phyloP scores from a whole-genome alignment of 1,140 invertebrate genomes.

The Aethina tumida region DNA sequence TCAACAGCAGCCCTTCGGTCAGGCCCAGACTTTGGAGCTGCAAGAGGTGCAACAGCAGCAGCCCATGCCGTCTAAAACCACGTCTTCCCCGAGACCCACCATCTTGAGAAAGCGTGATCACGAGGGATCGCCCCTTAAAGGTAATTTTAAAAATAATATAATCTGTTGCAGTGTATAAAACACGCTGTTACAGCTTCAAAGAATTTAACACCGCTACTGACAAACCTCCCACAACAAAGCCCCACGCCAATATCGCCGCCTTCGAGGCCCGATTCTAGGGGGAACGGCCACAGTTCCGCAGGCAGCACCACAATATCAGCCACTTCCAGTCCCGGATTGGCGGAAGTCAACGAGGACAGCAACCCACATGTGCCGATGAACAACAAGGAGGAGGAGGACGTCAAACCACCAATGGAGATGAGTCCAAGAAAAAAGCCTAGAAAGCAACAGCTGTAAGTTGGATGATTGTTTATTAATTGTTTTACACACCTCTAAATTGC shows the following conservation, averaged over 20 bases:
- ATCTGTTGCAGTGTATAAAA: constrained; percentile 3
- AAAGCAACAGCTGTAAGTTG: constrained; percentile 59
- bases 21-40: constrained; percentile 1
- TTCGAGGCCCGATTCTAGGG: constrained; percentile 40
- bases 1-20: too few species aligned
- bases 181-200: constrained; percentile 22
- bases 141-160: constrained; percentile 3
- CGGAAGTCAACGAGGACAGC: constrained; percentile 52
- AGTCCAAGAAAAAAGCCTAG: constrained; percentile 64
- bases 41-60: constrained; percentile 8
- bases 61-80: constrained; percentile 23
- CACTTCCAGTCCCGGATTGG: constrained; percentile 60
- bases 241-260: constrained; percentile 38
- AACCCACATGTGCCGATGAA: constrained; percentile 35
- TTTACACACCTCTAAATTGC: constrained; percentile 3
- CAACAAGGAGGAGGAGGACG: constrained; percentile 26
- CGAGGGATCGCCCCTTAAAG: constrained; percentile 30
- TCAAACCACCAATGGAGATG: constrained; percentile 35
- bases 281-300: constrained; percentile 43
- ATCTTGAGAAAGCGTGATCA: constrained; percentile 35
- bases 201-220: constrained; percentile 40
- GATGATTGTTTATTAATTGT: too few species aligned
- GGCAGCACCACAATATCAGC: constrained; percentile 71
- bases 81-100: constrained; percentile 34
- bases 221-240: constrained; percentile 22